Conservation (phyloP, 2,888 invertebrate species). For the Parnassius orleans region DNA sequence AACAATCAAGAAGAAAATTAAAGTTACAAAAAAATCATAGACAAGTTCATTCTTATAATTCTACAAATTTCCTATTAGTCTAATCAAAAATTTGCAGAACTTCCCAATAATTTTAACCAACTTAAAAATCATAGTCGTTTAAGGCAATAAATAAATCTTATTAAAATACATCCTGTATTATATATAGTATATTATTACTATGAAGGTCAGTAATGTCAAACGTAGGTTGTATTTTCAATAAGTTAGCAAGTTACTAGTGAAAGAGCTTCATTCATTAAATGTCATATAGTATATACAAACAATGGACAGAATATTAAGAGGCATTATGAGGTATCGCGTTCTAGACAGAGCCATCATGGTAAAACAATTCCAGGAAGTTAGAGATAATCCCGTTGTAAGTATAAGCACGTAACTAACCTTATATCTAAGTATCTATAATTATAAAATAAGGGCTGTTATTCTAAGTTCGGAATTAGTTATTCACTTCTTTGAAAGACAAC, state of each 20-base stretch:
- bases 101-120: too few relatives aligned
- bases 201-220: conserved; percentile 76
- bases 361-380: conserved; percentile 93
- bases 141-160: conserved; percentile 14
- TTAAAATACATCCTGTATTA: conserved; percentile 1
- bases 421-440: conserved; percentile 4
- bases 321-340: conserved; percentile 93
- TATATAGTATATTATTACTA: conserved; percentile 1
- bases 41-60: neutral
- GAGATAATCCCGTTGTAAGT: conserved; percentile 92
- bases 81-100: too few relatives aligned
- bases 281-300: conserved; percentile 32
- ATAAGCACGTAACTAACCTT: conserved; percentile 38
- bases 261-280: conserved; percentile 11
- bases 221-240: conserved; percentile 28
- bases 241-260: conserved; percentile 9
- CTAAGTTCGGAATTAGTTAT: too few relatives aligned
- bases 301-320: conserved; percentile 94
- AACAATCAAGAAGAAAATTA: conserved; percentile 4
- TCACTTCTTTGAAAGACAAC: too few relatives aligned
- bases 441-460: too few relatives aligned
- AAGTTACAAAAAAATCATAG: neutral
- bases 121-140: neutral
- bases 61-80: neutral
- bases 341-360: conserved; percentile 93